Evolutionary conservation across 2,797 vertebrate species (phyloP).

Genomic region (Bufotes viridis): DNA sequence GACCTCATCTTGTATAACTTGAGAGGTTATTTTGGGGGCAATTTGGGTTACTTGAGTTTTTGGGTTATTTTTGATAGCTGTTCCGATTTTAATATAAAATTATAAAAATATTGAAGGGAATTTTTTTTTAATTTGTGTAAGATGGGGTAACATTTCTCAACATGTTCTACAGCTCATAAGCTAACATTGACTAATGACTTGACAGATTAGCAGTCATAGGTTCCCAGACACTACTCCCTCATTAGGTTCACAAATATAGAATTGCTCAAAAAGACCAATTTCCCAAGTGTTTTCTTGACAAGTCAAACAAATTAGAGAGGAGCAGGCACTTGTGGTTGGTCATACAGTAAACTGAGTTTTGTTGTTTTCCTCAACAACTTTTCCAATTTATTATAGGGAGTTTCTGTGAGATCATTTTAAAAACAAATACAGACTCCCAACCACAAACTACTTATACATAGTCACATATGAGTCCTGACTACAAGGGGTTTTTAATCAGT

Average conservation of each 20-base stretch:
- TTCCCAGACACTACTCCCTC: conserved; percentile 42
- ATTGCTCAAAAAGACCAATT: conserved; percentile 17
- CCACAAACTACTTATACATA: neutral
- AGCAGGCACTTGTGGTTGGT: neutral
- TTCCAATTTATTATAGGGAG: conserved; percentile 33
- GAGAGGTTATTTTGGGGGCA: too few relatives aligned
- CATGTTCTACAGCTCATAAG: neutral
- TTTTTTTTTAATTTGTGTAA: neutral
- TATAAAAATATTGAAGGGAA: neutral
- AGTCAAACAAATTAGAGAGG: conserved; percentile 48
- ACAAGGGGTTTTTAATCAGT: neutral
- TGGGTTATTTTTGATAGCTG: neutral
- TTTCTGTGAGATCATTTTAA: conserved; percentile 43
- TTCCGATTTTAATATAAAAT: too few relatives aligned
- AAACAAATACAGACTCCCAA: conserved; percentile 33
- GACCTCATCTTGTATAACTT: neutral
- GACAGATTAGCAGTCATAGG: conserved; percentile 1
- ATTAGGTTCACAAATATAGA: conserved; percentile 40
- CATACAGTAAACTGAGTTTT: conserved; percentile 5
- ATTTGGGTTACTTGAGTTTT: neutral
- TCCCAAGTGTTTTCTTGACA: conserved; percentile 12
- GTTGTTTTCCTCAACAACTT: neutral
- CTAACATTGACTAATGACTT: conserved; percentile 19
- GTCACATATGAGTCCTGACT: neutral
- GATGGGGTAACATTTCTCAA: neutral